Evolutionary conservation across 2,888 invertebrate genomes (phyloP), one percentile per base, ranked within the genome.

Genomic region (Gastracanthus pulcherrimus): DNA sequence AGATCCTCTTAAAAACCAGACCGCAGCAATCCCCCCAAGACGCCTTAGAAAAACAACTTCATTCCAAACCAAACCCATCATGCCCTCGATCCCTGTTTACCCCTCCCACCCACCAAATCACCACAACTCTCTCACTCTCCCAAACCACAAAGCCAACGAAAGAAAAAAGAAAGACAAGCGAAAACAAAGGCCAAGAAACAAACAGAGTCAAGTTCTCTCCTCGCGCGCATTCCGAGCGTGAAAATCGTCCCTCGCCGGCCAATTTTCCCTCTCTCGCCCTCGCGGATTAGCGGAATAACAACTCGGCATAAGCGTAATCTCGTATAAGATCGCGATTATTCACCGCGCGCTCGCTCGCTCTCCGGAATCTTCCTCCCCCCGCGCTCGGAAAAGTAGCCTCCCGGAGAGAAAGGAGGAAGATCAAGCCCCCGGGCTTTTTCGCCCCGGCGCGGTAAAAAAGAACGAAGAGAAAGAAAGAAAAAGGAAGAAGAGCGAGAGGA

Each of bases 371-470:
- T 23, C 29, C n/a, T n/a, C n/a, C n/a, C n/a, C n/a, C n/a, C n/a
- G n/a, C n/a, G n/a, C 31, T 19, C 23, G 77, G 62, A 64, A 78
- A 72, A 72, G 64, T 78, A 66, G 78, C 78, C 38, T 64, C 64
- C 60, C 60, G 55, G 34, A 34, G 74, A 69, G 45, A 74, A 70
- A 74, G 80, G 83, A 81, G 82, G 72, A 83, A 83, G 82, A 82
- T 83, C 82, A 9, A 82, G 83, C 82, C 83, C 82, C 83, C 84
- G 83, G 81, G 77, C 78, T 82, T 76, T 80, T 74, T 81, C 60
- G 67, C 78, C 72, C 64, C 48, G 66, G 45, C 67, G 41, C 66
- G 11, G 19, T 13, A 36, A 70, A 70, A 55, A 36, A 11, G 38
- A 70, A 48, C 16, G 70, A 70, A 48, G 41, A 62, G 48, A 69